Base-by-base conservation (phyloP, 2,888 invertebrate species). In the Drosophila nigritarsus region DNA sequence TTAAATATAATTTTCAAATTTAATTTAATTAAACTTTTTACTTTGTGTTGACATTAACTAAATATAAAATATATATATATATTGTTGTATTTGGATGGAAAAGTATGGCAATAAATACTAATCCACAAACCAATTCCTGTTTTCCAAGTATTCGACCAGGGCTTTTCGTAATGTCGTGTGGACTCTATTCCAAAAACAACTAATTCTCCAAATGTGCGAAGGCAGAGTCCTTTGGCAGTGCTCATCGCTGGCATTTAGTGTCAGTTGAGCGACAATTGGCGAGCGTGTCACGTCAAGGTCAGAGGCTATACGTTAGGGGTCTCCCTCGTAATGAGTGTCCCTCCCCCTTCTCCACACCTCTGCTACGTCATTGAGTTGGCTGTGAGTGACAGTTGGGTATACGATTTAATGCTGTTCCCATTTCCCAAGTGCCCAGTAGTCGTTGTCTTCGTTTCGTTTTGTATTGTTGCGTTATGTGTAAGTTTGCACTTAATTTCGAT, bases 401-500 rank as follows among this genome's bases (percentile, higher is more conserved):
- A 20, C 11, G 32, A 51, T 51, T 42, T 38, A 48, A 29, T 54
- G 48, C 36, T 66, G 56, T 48, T 48, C 48, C 36, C 53, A 27
- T 15, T 27, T 27, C 4, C 50, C 32, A 42, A 55, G 56, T 56
- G 29, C 42, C 34, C 42, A 42, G 42, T 20, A 50, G 20, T 48
- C 34, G 3, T 29, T 18, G 36, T 48, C 45, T 45, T 27, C 18
- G 38, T 60, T 51, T 53, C n/a, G 20, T 40, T 18, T 18, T 51
- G 27, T 45, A 45, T 56, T 50, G 48, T 59, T 61, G 71, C 73
- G 65, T 61, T 58, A 61, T 63, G 68, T 70, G 60, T 34, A 69
- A 75, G 83, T 75, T 84, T 75, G 82, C 75, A 78, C 87, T 87
- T 87, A 64, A 74, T 90, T 90, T 78, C 82, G 89, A 75, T 89